These are phyloP conservation scores for Punctoribates punctum DNA, from an alignment of 2,888 invertebrate species.

Conservation along the genomic window DNA sequence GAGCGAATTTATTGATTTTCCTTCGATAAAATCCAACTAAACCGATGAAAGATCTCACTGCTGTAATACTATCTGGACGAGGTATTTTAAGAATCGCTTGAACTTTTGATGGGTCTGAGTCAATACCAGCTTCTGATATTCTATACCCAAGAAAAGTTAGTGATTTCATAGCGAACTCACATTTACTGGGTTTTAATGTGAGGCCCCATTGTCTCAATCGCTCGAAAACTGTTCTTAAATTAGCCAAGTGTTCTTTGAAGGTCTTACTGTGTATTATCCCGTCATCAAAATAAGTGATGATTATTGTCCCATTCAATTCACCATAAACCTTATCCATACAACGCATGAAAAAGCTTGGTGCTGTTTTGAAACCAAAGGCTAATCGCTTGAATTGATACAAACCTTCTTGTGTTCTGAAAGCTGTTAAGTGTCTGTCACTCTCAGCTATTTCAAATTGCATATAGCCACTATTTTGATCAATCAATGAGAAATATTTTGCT, in stretches of 20 bases:
- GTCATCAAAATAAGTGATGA: slow-evolving; percentile 38
- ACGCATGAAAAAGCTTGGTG: slow-evolving; percentile 16
- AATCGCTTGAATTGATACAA: background rate
- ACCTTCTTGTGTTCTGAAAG: slow-evolving; percentile 34
- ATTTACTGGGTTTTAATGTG: slow-evolving; percentile 26
- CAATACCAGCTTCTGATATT: slow-evolving; percentile 10
- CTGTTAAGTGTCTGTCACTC: background rate
- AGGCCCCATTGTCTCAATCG: background rate
- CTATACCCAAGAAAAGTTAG: slow-evolving; percentile 30
- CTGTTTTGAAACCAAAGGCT: slow-evolving; percentile 28
- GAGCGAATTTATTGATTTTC: background rate
- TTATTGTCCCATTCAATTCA: background rate
- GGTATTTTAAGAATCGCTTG: slow-evolving; percentile 30
- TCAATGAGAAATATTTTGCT: background rate
- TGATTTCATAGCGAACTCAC: background rate
- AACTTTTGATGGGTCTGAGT: slow-evolving; percentile 34
- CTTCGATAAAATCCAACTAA: background rate
- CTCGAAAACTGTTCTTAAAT: background rate
- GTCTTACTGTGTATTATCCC: slow-evolving; percentile 4
- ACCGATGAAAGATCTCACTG: background rate
- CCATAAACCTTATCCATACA: background rate
- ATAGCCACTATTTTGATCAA: slow-evolving; percentile 31
- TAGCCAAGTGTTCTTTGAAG: slow-evolving; percentile 1
- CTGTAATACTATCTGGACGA: slow-evolving; percentile 31
- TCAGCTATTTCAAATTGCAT: slow-evolving; percentile 8